Percentiles rank a stretch among this genome's conserved stretches.
Evolutionary conservation across 2,888 invertebrate genomes (phyloP).

Genomic region (Nephrotoma flavescens): DNA sequence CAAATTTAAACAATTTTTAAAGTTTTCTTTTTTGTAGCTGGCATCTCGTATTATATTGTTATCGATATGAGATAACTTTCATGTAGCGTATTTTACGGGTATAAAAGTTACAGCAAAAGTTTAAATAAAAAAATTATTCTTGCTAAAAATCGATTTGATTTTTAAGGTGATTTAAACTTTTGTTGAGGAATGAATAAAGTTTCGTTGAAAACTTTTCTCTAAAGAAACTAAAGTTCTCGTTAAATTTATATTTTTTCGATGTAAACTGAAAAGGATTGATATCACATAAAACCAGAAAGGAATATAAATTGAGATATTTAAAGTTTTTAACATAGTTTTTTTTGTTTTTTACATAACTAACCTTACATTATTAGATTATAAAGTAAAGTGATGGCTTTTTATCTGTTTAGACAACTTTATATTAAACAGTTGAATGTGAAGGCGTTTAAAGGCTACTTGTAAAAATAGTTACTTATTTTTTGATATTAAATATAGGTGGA

Average conservation of each 20-base stretch:
- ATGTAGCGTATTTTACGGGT: not conserved
- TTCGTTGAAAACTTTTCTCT: not conserved
- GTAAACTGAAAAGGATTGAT: not conserved
- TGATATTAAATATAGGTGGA: not conserved
- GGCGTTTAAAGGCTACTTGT: not conserved
- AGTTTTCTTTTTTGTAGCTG: not conserved
- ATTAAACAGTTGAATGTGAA: not conserved
- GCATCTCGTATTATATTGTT: not conserved
- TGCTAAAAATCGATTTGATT: not conserved
- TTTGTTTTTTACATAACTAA: not conserved
- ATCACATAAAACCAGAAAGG: not conserved
- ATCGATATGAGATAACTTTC: not conserved
- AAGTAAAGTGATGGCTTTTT: not conserved
- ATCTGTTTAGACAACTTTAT: not conserved
- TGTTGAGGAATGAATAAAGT: not conserved
- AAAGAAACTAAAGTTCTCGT: not conserved
- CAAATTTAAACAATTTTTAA: not conserved
- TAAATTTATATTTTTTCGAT: not conserved
- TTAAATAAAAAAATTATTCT: not conserved
- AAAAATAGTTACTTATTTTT: not conserved
- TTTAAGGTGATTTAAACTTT: not conserved
- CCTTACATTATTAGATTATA: not conserved
- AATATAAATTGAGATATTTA: not conserved
- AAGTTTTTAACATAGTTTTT: not conserved
- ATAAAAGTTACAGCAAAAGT: not conserved